A percentile compares a stretch with the other conserved stretches of the same genome.
Evolutionary conservation across 2,113 vertebrate genomes (phyloP).

Genomic region (Ictidomys tridecemlineatus): DNA sequence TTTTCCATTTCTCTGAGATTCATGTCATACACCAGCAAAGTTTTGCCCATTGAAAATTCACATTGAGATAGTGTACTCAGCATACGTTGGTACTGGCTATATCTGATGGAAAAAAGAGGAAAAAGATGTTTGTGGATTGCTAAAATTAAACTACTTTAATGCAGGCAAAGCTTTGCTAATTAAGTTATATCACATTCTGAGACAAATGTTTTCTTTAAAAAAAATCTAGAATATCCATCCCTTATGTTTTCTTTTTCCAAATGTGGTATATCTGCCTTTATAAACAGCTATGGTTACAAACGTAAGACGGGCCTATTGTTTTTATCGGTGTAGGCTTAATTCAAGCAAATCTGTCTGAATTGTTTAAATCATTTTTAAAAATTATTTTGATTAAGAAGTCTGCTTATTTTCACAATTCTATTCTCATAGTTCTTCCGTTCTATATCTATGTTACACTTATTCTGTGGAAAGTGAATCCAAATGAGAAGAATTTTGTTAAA

Average conservation of each 20-base stretch:
- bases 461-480: slow-evolving; percentile 49
- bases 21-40: slow-evolving; percentile 98
- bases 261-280: neutral
- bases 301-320: neutral
- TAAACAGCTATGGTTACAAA: slow-evolving; percentile 30
- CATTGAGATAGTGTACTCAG: slow-evolving; percentile 95
- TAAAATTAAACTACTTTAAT: neutral
- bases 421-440: slow-evolving; percentile 43
- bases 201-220: slow-evolving; percentile 49
- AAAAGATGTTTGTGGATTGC: neutral
- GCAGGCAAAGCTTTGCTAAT: neutral
- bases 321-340: neutral
- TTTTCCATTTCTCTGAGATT: slow-evolving; percentile 99
- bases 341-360: slow-evolving; percentile 15
- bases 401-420: slow-evolving; percentile 42
- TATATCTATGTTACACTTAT: neutral
- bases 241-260: slow-evolving; percentile 36
- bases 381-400: neutral
- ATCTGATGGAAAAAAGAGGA: slow-evolving; percentile 85
- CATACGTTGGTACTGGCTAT: slow-evolving; percentile 98
- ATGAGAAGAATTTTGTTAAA: slow-evolving; percentile 25
- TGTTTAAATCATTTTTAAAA: slow-evolving; percentile 41
- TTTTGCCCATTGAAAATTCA: slow-evolving; percentile 99
- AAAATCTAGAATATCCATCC: neutral
- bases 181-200: slow-evolving; percentile 7